Base-by-base conservation (phyloP, 2,113 vertebrate species). In the Lepisosteus osseus region DNA sequence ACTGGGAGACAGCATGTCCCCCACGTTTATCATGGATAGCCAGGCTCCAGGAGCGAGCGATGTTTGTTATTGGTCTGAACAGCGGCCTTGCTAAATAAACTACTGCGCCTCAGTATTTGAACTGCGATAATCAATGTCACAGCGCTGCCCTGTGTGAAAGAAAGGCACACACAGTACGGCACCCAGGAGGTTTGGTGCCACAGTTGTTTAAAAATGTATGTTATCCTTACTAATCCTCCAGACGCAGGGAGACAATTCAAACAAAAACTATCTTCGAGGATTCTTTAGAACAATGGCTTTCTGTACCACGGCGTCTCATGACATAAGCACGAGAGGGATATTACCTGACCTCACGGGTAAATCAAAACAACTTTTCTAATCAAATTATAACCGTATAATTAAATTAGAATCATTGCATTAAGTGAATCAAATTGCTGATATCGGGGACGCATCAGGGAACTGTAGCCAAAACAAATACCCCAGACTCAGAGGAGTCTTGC, bases 31-130 rank as follows among this genome's bases (percentile, higher is more conserved):
- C 3, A 45, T 2, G 65, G 45, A 11, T 7, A 40, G 61, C 7
- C 3, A 9, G 61, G 61, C 61, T 29, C 14, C 61, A 15, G 4
- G 47, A 51, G 17, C 2, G 4, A 4, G 14, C n/a, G 17, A 17
- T 63, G 17, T 63, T 29, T 63, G 61, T 63, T 40, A 40, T 63
- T 40, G 61, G 61, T 63, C 61, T 63, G 29, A n/a, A 8, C 61
- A 4, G 61, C 29, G 61, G 9, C 17, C 61, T 40, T 63, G n/a
- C 61, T 17, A 63, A 63, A 63, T 4, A 40, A 40, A 63, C 61
- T 9, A 40, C n/a, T 6, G 15, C 5, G 61, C n/a, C 5, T 17
- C 17, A 40, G 5, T 29, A 7, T 29, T n/a, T 4, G 7, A 4
- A 63, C 3, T 45, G 64, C 7, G 11, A 14, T 43, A 14, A 41